A percentile compares a stretch with the other conserved stretches of the same genome.
These are phyloP conservation scores for Brachyopa scutellaris DNA, from an alignment of 2,888 invertebrate genomes.

Conservation along the genomic window DNA sequence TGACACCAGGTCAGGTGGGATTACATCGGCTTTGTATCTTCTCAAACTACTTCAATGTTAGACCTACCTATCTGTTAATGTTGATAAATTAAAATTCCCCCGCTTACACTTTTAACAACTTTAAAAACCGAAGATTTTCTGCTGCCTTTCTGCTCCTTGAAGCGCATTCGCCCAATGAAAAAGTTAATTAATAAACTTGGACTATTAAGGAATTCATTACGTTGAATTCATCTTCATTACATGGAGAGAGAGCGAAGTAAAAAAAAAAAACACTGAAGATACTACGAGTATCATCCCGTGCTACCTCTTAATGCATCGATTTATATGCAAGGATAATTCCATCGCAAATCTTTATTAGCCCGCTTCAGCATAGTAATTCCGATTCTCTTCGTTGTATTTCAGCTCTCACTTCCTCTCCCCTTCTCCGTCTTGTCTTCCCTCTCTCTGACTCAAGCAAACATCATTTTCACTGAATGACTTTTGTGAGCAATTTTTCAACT, in stretches of 20 bases:
- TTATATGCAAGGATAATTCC: conserved; percentile 72
- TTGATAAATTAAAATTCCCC: conserved; percentile 43
- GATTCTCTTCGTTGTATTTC: conserved; percentile 9
- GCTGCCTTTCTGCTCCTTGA: conserved; percentile 24
- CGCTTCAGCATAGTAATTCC: conserved; percentile 52
- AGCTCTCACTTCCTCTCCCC: neutral
- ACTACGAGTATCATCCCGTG: conserved; percentile 50
- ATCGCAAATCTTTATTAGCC: conserved; percentile 70
- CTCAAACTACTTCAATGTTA: too few relatives aligned
- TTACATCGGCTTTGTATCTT: too few relatives aligned
- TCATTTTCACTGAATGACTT: conserved; percentile 23
- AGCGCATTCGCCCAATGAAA: conserved; percentile 37
- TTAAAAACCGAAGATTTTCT: conserved; percentile 25
- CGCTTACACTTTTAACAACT: neutral
- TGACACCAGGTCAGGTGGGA: too few relatives aligned
- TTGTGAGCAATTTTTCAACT: conserved; percentile 59
- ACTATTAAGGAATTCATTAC: conserved; percentile 70
- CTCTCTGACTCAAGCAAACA: too few relatives aligned
- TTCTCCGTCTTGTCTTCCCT: neutral
- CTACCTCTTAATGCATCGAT: conserved; percentile 68
- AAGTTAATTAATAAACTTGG: conserved; percentile 70
- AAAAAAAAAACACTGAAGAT: conserved; percentile 60
- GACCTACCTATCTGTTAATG: too few relatives aligned
- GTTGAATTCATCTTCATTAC: conserved; percentile 70
- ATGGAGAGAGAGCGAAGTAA: too few relatives aligned